These are phyloP conservation scores for Pteria penguin DNA, from an alignment of 2,888 invertebrate species.

Conservation along the genomic window DNA sequence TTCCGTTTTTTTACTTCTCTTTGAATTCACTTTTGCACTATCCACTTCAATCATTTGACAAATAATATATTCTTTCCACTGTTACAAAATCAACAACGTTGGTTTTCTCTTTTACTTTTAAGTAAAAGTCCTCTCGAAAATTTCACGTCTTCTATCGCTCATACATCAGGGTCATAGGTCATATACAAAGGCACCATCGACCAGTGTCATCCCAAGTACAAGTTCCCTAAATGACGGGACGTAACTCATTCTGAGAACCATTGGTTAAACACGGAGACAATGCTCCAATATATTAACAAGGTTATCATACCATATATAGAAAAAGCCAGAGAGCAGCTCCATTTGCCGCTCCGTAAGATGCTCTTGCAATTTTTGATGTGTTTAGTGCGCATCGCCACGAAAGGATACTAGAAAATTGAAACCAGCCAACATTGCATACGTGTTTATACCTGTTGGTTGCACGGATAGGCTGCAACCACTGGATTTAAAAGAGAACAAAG, in stretches of 20 bases:
- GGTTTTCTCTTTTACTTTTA: no score
- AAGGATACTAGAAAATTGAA: not conserved
- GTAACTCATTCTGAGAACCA: conserved; percentile 8
- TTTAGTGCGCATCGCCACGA: not conserved
- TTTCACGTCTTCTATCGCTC: no score
- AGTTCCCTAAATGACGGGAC: not conserved
- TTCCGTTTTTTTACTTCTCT: no score
- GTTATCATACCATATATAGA: not conserved
- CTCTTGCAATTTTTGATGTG: not conserved
- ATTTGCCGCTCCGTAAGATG: conserved; percentile 1
- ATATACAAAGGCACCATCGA: conserved; percentile 2
- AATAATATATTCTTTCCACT: no score
- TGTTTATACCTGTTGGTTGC: no score
- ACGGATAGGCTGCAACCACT: conserved; percentile 46
- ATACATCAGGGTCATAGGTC: no score
- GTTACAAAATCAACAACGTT: no score
- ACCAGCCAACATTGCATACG: conserved; percentile 50
- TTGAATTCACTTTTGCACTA: no score
- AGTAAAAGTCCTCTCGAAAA: no score
- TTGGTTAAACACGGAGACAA: conserved; percentile 9
- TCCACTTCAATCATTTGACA: no score
- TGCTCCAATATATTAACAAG: conserved; percentile 2
- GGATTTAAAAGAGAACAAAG: conserved; percentile 1
- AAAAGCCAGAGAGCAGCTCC: not conserved
- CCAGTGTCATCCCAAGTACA: conserved; percentile 6